A percentile compares a stretch with the other conserved stretches of the same genome.
Evolutionary conservation across 2,888 invertebrate species (phyloP).

Genomic region (Pollenia amentaria): DNA sequence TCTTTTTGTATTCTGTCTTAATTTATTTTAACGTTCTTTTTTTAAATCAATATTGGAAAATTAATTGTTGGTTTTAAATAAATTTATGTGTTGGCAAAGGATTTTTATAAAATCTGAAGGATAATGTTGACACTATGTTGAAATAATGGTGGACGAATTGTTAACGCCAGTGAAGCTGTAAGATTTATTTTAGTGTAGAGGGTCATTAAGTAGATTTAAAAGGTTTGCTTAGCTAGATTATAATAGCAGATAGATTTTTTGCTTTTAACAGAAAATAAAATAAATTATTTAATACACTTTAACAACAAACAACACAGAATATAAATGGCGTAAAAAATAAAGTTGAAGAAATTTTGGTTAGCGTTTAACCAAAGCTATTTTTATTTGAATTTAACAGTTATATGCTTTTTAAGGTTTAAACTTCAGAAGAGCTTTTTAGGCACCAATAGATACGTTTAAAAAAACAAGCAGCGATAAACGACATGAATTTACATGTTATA

Average conservation of each 20-base stretch:
- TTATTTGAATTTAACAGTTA: too few species aligned
- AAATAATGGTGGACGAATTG: constrained; percentile 22
- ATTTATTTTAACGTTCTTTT: not conserved
- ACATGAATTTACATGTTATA: too few species aligned
- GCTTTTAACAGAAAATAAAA: not conserved
- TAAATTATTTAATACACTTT: not conserved
- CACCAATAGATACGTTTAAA: too few species aligned
- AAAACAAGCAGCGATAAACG: too few species aligned
- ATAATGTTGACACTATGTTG: constrained; percentile 36
- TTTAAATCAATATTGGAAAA: constrained; percentile 50
- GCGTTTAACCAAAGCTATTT: too few species aligned
- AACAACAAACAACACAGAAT: too few species aligned
- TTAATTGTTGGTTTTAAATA: constrained; percentile 39
- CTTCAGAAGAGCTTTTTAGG: too few species aligned
- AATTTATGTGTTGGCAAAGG: constrained; percentile 27
- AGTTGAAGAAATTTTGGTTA: too few species aligned
- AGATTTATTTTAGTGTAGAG: constrained; percentile 18
- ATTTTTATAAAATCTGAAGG: constrained; percentile 18
- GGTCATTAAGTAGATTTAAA: not conserved
- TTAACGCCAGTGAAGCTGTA: not conserved
- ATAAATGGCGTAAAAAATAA: too few species aligned
- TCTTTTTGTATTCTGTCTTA: constrained; percentile 1
- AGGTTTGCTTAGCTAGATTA: not conserved
- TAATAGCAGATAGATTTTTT: not conserved
- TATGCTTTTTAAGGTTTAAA: too few species aligned